These are phyloP conservation scores for Ladona fulva DNA, from an alignment of 1,140 invertebrate genomes.

Conservation along the genomic window DNA sequence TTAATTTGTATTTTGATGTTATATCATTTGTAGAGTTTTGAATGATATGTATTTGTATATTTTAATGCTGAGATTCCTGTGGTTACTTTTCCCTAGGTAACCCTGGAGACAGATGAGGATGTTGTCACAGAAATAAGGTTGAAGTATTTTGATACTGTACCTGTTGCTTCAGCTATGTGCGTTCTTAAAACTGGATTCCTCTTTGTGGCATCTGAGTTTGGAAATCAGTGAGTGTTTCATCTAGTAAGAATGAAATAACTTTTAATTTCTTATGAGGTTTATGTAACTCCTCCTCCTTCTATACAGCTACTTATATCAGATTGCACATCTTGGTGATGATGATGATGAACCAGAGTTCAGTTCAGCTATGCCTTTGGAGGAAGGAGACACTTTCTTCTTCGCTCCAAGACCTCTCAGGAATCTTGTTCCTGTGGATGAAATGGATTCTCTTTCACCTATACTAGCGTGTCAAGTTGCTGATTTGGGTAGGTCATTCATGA, in stretches of 20 bases:
- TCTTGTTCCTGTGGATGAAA: conserved; percentile 94
- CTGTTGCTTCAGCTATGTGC: conserved; percentile 91
- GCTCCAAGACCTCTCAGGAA: conserved; percentile 89
- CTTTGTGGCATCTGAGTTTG: conserved; percentile 98
- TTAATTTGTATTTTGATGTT: too few species aligned
- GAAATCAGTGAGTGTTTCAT: conserved; percentile 85
- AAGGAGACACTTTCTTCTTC: conserved; percentile 99
- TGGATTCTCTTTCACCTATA: conserved; percentile 95
- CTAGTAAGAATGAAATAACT: too few species aligned
- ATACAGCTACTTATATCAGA: conserved; percentile 92
- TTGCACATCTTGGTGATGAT: conserved; percentile 97
- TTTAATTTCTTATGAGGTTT: not conserved
- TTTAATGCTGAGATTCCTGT: not conserved
- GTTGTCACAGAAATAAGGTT: conserved; percentile 98
- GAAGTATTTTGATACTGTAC: conserved; percentile 99
- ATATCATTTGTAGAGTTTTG: too few species aligned
- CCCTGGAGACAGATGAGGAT: conserved; percentile 94
- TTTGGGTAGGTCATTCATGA: conserved; percentile 38
- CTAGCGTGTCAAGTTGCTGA: conserved; percentile 73
- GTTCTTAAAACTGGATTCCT: conserved; percentile 98
- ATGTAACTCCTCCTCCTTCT: conserved; percentile 19
- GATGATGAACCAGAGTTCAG: conserved; percentile 99
- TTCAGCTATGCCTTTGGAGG: conserved; percentile 94
- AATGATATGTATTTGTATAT: too few species aligned
- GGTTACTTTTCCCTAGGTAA: conserved; percentile 46